phyloP scores from a whole-genome alignment of 2,888 invertebrate species.

The Drosophila macrospina region DNA sequence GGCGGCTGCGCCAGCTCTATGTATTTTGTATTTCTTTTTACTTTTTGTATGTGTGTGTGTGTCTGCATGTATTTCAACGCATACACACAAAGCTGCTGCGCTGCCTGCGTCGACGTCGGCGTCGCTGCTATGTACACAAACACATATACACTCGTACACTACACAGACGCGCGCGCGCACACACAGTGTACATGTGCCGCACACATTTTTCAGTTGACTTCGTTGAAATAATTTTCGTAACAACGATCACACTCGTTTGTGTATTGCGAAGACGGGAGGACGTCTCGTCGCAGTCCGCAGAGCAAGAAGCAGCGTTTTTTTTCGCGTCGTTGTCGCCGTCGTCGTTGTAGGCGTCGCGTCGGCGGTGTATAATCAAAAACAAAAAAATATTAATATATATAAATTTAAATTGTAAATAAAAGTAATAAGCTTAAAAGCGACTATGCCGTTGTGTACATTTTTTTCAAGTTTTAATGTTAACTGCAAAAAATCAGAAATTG shows the following conservation, averaged over 20 bases:
- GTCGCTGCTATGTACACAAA: slow-evolving; percentile 49
- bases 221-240: slow-evolving; percentile 82
- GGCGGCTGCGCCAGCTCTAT: slow-evolving; percentile 40
- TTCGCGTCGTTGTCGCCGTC: slow-evolving; percentile 58
- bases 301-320: slow-evolving; percentile 56
- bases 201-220: slow-evolving; percentile 80
- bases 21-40: slow-evolving; percentile 65
- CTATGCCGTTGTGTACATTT: slow-evolving; percentile 48
- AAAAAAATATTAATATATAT: slow-evolving; percentile 20
- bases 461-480: slow-evolving; percentile 49
- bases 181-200: slow-evolving; percentile 42
- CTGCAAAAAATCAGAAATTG: slow-evolving; percentile 33
- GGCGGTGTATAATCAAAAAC: slow-evolving; percentile 57
- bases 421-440: slow-evolving; percentile 14
- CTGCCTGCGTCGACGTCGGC: slow-evolving; percentile 47
- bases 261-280: slow-evolving; percentile 84
- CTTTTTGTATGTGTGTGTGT: slow-evolving; percentile 21
- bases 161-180: slow-evolving; percentile 26
- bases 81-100: slow-evolving; percentile 68
- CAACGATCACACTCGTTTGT: slow-evolving; percentile 85
- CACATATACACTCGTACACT: slow-evolving; percentile 21
- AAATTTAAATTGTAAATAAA: slow-evolving; percentile 17
- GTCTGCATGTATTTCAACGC: slow-evolving; percentile 24
- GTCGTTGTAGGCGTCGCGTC: slow-evolving; percentile 61
- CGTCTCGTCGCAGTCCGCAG: slow-evolving; percentile 69